Percentiles rank a stretch among this genome's conserved stretches.
Evolutionary conservation across 2,797 vertebrate species (phyloP).

Genomic region (Varecia variegata): DNA sequence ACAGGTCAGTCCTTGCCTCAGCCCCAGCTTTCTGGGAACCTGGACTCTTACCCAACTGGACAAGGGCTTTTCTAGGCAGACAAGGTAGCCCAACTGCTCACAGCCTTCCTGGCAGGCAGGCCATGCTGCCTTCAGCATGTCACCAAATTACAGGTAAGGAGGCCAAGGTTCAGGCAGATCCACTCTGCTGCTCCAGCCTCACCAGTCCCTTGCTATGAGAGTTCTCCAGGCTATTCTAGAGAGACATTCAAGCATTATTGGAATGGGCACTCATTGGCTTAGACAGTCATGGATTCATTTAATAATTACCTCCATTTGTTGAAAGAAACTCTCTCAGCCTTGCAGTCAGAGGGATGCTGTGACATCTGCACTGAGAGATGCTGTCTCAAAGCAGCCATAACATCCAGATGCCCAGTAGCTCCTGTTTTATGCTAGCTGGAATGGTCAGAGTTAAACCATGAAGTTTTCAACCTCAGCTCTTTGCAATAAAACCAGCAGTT

Average conservation of each 20-base stretch:
- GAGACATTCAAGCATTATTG: conserved; percentile 33
- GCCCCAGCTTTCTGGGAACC: background rate
- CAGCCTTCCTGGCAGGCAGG: background rate
- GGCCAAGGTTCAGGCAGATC: background rate
- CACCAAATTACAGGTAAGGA: background rate
- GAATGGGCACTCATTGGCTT: conserved; percentile 44
- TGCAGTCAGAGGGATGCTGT: background rate
- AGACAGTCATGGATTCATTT: conserved; percentile 41
- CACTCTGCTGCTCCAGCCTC: background rate
- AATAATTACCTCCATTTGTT: conserved; percentile 47
- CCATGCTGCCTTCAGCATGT: background rate
- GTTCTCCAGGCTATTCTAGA: background rate
- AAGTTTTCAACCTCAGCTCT: background rate
- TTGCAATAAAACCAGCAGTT: background rate
- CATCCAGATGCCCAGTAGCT: background rate
- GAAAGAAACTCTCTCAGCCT: conserved; percentile 24
- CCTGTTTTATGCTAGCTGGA: background rate
- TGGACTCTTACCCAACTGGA: background rate
- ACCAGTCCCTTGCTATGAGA: background rate
- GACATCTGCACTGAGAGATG: background rate
- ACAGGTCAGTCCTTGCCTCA: background rate
- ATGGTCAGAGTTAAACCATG: background rate
- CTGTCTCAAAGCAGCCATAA: background rate
- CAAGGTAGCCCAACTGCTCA: background rate
- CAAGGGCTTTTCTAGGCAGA: background rate